A percentile compares a stretch with the other conserved stretches of the same genome.
Conservation (phyloP, 2,113 vertebrate genomes). For the Taurulus bubalis region DNA sequence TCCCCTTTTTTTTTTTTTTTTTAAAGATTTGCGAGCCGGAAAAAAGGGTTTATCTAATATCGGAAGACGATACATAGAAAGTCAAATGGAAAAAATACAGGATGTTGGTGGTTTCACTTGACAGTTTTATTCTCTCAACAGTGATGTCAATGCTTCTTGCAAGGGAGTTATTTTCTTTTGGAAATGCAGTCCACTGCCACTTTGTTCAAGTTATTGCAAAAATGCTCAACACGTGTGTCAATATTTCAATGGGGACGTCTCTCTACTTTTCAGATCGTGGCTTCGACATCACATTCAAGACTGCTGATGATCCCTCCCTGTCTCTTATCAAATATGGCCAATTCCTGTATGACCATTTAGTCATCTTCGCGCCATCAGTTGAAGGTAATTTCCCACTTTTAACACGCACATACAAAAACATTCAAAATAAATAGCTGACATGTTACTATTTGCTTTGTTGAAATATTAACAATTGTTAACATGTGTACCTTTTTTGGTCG, state of each 20-base stretch:
- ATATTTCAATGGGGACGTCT: not conserved
- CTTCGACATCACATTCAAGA: constrained; percentile 94
- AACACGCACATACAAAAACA: not conserved
- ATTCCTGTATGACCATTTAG: constrained; percentile 94
- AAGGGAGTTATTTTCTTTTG: not conserved
- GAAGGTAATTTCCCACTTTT: constrained; percentile 85
- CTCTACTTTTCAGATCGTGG: constrained; percentile 87
- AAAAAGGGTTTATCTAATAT: not conserved
- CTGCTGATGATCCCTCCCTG: constrained; percentile 91
- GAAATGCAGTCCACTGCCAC: not conserved
- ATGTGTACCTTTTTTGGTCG: not conserved
- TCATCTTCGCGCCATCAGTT: constrained; percentile 95
- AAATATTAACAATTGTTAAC: not conserved
- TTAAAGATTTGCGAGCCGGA: too few relatives aligned
- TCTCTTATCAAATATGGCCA: constrained; percentile 98
- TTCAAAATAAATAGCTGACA: not conserved
- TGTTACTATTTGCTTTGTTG: not conserved
- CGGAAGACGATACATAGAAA: not conserved
- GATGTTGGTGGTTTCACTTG: not conserved
- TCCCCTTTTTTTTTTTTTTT: too few relatives aligned
- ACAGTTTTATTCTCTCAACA: not conserved
- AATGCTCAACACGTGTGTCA: not conserved
- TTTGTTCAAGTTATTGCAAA: not conserved
- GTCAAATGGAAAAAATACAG: not conserved
- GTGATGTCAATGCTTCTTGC: not conserved